Base-by-base conservation (phyloP, 1,140 invertebrate genomes). In the Caenorhabditis tropicalis region DNA sequence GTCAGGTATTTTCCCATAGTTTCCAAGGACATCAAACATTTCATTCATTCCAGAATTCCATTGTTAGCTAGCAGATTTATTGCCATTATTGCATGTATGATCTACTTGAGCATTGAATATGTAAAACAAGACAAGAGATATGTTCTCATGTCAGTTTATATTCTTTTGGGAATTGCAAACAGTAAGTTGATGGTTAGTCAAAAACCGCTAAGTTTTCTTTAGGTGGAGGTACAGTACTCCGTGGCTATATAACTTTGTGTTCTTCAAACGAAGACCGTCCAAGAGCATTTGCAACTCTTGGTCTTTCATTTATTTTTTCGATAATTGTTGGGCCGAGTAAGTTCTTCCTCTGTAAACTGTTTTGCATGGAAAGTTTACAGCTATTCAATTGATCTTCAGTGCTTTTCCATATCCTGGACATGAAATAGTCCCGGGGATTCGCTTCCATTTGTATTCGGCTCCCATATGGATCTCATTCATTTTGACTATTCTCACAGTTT, bases 51-150 rank as follows among this genome's bases (percentile, higher is more conserved):
- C 31, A 74, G 60, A 58, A 36, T 65, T n/a, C 83, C 83, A 6
- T 65, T 84, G 5, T 31, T 84, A 2, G 49, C 53, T 19, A 48
- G 83, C 12, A n/a, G 83, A 24, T 12, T 84, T 7, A 43, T 84
- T 27, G 83, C 83, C 1, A 31, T 84, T 19, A 19, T 60, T 19
- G 83, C 83, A 16, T 84, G 83, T 29, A 1, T 65, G 16, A 24
- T 84, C 15, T 84, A 84, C 31, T 36, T 84, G 10, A 49, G 49
- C 24, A 48, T 84, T 21, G 83, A 84, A 46, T 80, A 49, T 56
- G 29, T 84, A 9, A 65, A 70, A 12, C 9, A 19, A 1, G 74
- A 49, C 4, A 51, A 48, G 29, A 36, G 83, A 79, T 84, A 84
- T 46, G 58, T 84, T 5, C 6, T 84, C 70, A 36, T 31, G 24